Percentiles rank a stretch among this genome's conserved stretches.
phyloP scores from a whole-genome alignment of 2,888 invertebrate genomes.

The Coelinius sp. region DNA sequence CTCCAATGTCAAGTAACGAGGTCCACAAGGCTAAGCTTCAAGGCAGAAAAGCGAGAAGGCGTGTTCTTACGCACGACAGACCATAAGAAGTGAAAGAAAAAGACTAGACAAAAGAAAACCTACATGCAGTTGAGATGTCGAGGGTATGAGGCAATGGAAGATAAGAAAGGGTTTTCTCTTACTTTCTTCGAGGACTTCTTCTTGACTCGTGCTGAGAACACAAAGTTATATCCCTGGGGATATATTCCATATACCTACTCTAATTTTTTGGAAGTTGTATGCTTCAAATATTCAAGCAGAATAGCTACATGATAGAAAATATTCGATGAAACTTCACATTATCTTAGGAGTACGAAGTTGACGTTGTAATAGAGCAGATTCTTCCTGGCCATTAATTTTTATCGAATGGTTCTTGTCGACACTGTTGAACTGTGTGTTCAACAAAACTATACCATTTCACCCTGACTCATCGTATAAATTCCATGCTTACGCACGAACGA shows the following conservation, averaged over 20 bases:
- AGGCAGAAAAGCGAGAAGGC: conserved; percentile 1
- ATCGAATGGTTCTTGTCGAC: not conserved
- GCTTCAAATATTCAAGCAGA: not conserved
- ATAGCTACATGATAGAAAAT: not conserved
- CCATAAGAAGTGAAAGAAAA: conserved; percentile 1
- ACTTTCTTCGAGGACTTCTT: not conserved
- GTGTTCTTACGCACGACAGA: conserved; percentile 11
- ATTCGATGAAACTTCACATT: not conserved
- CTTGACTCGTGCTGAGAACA: conserved; percentile 6
- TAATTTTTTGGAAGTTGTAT: not conserved
- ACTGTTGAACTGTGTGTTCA: not conserved
- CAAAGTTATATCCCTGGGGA: not conserved
- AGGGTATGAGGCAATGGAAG: not conserved
- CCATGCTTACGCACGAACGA: conserved; percentile 27
- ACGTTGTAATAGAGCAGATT: not conserved
- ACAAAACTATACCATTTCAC: not conserved
- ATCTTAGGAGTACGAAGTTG: not conserved
- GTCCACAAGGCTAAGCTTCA: conserved; percentile 3
- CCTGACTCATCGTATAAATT: conserved; percentile 10
- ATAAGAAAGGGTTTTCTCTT: not conserved
- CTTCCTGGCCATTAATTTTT: not conserved
- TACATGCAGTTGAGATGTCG: conserved; percentile 9
- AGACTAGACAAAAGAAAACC: not conserved
- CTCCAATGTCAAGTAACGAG: conserved; percentile 2
- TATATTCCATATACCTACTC: not conserved